Evolutionary conservation across 2,113 vertebrate species (phyloP).

Genomic region (Triplophysa dalaica): DNA sequence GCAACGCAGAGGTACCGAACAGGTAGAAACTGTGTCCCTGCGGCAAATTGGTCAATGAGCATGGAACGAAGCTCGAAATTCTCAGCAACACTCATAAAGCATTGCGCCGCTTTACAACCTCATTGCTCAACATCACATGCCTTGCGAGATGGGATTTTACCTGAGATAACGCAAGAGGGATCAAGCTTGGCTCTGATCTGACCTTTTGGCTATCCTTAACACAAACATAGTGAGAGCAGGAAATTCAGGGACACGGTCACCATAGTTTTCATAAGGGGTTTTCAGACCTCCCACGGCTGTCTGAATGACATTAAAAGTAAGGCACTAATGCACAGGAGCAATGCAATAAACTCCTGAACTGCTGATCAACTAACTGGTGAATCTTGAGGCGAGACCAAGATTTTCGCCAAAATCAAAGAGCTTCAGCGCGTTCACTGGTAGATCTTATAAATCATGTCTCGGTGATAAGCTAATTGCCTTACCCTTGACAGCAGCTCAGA

Average conservation of each 20-base stretch:
- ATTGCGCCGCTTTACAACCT: conserved; percentile 67
- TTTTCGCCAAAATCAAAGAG: conserved; percentile 54
- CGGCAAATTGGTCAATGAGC: conserved; percentile 43
- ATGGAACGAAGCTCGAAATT: conserved; percentile 53
- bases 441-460: conserved; percentile 77
- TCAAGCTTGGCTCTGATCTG: conserved; percentile 53
- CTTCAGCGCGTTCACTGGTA: conserved; percentile 58
- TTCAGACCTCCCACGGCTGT: conserved; percentile 47
- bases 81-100: conserved; percentile 69
- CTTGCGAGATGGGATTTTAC: conserved; percentile 69
- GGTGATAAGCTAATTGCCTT: conserved; percentile 80
- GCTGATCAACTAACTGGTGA: conserved; percentile 15
- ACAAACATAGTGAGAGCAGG: conserved; percentile 31
- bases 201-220: conserved; percentile 43
- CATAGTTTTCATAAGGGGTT: conserved; percentile 32
- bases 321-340: conserved; percentile 52
- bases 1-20: not conserved
- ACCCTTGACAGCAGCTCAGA: conserved; percentile 81
- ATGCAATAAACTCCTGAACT: conserved; percentile 41
- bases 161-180: conserved; percentile 72
- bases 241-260: conserved; percentile 21
- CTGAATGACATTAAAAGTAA: conserved; percentile 51
- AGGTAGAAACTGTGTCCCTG: conserved; percentile 35
- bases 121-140: conserved; percentile 77
- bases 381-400: not conserved